A percentile compares a stretch with the other conserved stretches of the same genome.
These are phyloP conservation scores for Aphrophora alni DNA, from an alignment of 2,888 invertebrate species.

Conservation along the genomic window DNA sequence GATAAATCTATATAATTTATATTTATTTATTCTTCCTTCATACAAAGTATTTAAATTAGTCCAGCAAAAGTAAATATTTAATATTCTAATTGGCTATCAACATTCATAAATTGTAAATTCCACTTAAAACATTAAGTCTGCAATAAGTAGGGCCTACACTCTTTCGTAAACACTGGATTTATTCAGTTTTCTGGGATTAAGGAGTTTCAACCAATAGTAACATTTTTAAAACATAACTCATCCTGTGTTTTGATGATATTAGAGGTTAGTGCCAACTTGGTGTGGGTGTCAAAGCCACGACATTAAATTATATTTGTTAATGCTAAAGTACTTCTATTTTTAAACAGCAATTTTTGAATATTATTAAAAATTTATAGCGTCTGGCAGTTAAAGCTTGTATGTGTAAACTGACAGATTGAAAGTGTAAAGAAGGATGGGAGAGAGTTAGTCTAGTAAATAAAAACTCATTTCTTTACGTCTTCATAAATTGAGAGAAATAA, in stretches of 20 bases:
- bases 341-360: not conserved
- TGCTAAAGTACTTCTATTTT: not conserved
- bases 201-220: not conserved
- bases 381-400: not conserved
- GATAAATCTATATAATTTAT: no score
- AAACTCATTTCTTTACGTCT: no score
- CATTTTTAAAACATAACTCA: not conserved
- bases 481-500: no score
- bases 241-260: not conserved
- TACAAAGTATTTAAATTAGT: no score
- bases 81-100: no score
- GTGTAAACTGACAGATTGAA: no score
- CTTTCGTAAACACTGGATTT: not conserved
- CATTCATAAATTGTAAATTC: no score
- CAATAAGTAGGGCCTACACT: not conserved
- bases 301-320: not conserved
- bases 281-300: not conserved
- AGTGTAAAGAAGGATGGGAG: no score
- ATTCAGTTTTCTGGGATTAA: not conserved
- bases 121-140: no score
- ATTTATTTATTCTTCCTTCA: no score
- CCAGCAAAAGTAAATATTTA: no score
- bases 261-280: not conserved
- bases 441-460: no score
- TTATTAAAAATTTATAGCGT: not conserved